phyloP scores from a whole-genome alignment of 2,797 vertebrate genomes.

The Coranthus polyacanthus region DNA sequence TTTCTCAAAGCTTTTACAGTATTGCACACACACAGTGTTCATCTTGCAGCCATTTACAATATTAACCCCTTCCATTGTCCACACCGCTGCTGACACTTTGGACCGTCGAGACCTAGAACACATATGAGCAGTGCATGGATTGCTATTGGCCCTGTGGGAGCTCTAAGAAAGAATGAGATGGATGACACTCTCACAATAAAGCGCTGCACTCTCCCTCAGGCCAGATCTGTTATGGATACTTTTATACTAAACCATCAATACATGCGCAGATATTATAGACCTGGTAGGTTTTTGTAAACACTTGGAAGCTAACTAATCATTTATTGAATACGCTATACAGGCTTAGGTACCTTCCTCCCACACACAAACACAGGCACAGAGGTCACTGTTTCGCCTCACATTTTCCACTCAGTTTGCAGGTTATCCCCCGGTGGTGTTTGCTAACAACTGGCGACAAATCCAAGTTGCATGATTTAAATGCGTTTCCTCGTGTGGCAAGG shows the following conservation, averaged over 20 bases:
- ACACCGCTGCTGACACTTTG: conserved; percentile 32
- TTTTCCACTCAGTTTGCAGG: conserved; percentile 50
- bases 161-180: conserved; percentile 70
- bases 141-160: conserved; percentile 60
- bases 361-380: conserved; percentile 9
- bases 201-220: conserved; percentile 52
- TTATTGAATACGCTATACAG: conserved; percentile 16
- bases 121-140: conserved; percentile 62
- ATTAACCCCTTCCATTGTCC: conserved; percentile 63
- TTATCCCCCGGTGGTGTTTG: conserved; percentile 57
- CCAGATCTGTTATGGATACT: conserved; percentile 57
- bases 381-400: conserved; percentile 40
- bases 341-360: not conserved
- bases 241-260: conserved; percentile 65
- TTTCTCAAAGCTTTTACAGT: conserved; percentile 37
- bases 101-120: conserved; percentile 48
- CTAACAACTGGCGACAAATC: conserved; percentile 57
- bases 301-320: conserved; percentile 35
- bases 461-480: conserved; percentile 59
- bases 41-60: conserved; percentile 43
- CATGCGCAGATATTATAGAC: conserved; percentile 53
- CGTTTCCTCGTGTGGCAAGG: conserved; percentile 62
- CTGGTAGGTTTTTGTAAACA: conserved; percentile 39
- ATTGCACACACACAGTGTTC: conserved; percentile 11
- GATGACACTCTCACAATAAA: conserved; percentile 72